Evolutionary conservation across 2,797 vertebrate genomes (phyloP), one percentile per base, ranked within the genome.

Genomic region (Leptatherina wallacei): DNA sequence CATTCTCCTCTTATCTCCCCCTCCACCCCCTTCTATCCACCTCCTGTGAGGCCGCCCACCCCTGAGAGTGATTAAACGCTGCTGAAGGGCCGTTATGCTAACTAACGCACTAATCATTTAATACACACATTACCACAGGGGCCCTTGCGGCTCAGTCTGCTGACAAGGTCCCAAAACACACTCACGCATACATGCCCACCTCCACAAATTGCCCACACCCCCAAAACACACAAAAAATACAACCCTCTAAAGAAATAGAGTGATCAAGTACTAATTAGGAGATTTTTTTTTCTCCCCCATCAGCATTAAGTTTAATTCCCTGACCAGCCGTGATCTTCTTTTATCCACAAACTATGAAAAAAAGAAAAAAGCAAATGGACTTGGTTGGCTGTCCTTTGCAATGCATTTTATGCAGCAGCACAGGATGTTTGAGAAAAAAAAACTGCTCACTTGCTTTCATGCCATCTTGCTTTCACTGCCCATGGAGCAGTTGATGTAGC

Each of bases 41-140:
- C 90, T 87, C 89, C 90, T 91, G 89, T 92, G 91, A 93, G 92
- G 88, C 90, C 74, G 86, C 90, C 90, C 90, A 91, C 92, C 92
- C 92, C 88, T 86, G 93, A 93, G 93, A 94, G 93, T 93, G 93
- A 94, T 94, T 94, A 94, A 93, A 93, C 85, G 91, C 89, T 90
- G 90, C 92, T 91, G 91, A 92, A 92, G 91, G 92, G 89, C 89
- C 85, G 91, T 92, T 93, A 93, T 92, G 90, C 93, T 93, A 94
- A 94, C 92, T 94, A 94, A 94, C 92, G 90, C 91, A 92, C 92
- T 94, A 94, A 94, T 94, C 93, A 93, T 93, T 94, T 93, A 93
- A 94, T 93, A 93, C 92, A 93, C 92, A 93, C 92, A 94, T 93
- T 94, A 94, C 93, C 91, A 91, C 91, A 85, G 92, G 93, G 92